These are phyloP conservation scores for Pitta sordida DNA, from an alignment of 2,113 vertebrate species.

Conservation along the genomic window DNA sequence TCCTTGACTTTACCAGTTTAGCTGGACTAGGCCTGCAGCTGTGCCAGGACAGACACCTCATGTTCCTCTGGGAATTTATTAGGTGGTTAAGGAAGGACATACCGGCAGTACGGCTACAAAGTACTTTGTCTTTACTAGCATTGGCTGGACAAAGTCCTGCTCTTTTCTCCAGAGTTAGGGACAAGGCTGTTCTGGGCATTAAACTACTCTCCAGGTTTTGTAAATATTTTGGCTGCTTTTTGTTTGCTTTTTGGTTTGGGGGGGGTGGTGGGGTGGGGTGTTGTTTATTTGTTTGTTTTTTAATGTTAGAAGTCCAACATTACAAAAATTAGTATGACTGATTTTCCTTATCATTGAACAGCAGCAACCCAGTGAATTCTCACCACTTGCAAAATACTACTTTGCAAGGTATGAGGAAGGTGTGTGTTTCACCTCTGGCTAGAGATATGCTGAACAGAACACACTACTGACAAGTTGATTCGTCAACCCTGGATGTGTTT, in stretches of 20 bases:
- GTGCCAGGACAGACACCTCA: accelerated
- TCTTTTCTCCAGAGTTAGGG: not conserved
- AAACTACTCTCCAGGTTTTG: not conserved
- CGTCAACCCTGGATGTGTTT: too few relatives aligned
- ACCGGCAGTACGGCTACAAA: not conserved
- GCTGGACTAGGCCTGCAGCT: not conserved
- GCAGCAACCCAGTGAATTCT: not conserved
- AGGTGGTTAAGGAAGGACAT: not conserved
- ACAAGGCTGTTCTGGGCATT: not conserved
- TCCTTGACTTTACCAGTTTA: not conserved
- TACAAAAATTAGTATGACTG: not conserved
- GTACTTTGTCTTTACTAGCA: not conserved
- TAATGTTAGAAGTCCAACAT: not conserved
- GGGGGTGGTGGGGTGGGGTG: too few relatives aligned
- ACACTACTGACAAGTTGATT: too few relatives aligned
- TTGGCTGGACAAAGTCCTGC: not conserved
- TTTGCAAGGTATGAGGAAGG: not conserved
- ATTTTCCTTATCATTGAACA: not conserved
- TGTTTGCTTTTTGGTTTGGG: not conserved
- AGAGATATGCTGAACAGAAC: too few relatives aligned
- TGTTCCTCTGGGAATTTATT: not conserved
- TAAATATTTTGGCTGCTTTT: not conserved
- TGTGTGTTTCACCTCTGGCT: not conserved
- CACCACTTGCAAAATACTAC: not conserved
- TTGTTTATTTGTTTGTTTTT: not conserved